phyloP scores from a whole-genome alignment of 2,888 invertebrate genomes.

The Papilio demoleus region DNA sequence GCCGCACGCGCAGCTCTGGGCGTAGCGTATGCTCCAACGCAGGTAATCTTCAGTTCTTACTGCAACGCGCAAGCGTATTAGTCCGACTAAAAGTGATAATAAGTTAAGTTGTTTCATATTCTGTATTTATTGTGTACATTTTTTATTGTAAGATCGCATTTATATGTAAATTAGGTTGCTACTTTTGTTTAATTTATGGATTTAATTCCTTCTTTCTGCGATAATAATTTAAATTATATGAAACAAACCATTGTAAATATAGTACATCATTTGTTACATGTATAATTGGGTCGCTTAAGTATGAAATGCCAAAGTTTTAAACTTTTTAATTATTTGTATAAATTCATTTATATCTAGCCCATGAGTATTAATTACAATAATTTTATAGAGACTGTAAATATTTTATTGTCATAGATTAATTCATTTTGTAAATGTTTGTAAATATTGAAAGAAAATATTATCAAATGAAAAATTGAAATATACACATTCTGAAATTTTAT shows the following conservation, averaged over 20 bases:
- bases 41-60: conserved; percentile 80
- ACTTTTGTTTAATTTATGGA: conserved; percentile 67
- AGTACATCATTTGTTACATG: conserved; percentile 48
- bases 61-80: conserved; percentile 82
- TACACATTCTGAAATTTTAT: conserved; percentile 77
- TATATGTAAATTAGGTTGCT: conserved; percentile 66
- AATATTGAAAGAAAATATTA: conserved; percentile 66
- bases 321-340: conserved; percentile 70
- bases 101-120: conserved; percentile 70
- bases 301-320: conserved; percentile 82
- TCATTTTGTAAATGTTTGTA: conserved; percentile 75
- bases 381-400: conserved; percentile 74
- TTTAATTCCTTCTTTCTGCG: conserved; percentile 78
- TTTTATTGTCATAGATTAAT: conserved; percentile 47
- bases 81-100: conserved; percentile 81
- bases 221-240: conserved; percentile 70
- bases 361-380: conserved; percentile 58
- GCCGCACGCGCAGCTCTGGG: conserved; percentile 89
- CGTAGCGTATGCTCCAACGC: conserved; percentile 89
- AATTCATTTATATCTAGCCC: conserved; percentile 71
- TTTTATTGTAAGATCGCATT: conserved; percentile 62
- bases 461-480: conserved; percentile 72
- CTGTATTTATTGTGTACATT: conserved; percentile 70
- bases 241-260: conserved; percentile 65
- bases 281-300: conserved; percentile 57